A percentile compares a stretch with the other conserved stretches of the same genome.
phyloP scores from a whole-genome alignment of 2,113 vertebrate species.

The Malaclemys terrapin region DNA sequence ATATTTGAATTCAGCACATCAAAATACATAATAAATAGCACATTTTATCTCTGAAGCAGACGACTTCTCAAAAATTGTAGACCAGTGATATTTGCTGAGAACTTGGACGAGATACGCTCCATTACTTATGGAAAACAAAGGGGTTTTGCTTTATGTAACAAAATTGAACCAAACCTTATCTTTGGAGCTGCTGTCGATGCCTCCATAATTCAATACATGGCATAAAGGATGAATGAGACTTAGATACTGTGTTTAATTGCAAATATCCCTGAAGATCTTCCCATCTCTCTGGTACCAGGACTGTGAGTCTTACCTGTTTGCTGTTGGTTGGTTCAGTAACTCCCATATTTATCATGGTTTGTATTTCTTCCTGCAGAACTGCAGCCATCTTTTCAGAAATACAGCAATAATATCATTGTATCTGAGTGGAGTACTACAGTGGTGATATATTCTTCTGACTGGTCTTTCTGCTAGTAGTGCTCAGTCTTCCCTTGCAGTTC shows the following conservation, averaged over 20 bases:
- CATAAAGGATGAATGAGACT: background rate
- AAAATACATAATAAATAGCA: no score
- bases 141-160: background rate
- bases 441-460: background rate
- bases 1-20: no score
- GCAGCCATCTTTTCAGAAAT: background rate
- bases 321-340: accelerated
- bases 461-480: background rate
- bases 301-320: background rate
- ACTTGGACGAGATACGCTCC: background rate
- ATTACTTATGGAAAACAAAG: background rate
- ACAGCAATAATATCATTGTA: no score
- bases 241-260: background rate
- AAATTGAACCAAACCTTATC: background rate
- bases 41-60: no score
- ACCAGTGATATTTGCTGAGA: background rate
- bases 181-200: accelerated
- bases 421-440: background rate
- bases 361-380: background rate
- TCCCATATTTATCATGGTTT: background rate
- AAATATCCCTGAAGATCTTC: background rate
- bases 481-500: background rate
- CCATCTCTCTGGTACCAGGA: background rate
- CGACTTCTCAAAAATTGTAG: no score
- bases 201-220: background rate